phyloP scores from a whole-genome alignment of 2,888 invertebrate genomes.

The Ernsta delagoae region DNA sequence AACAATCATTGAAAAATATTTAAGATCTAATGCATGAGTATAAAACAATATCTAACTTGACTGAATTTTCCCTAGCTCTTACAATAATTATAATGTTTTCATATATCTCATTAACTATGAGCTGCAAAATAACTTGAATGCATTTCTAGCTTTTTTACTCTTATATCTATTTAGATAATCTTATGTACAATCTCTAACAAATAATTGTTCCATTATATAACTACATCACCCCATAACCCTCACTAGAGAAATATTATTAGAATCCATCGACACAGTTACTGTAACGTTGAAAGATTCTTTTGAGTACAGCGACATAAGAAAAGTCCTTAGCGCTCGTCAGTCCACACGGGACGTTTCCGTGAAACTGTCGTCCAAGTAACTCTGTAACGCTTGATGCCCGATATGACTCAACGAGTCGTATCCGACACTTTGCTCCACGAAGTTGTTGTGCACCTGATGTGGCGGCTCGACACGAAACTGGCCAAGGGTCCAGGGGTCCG shows the following conservation, averaged over 20 bases:
- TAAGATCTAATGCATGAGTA: slow-evolving; percentile 40
- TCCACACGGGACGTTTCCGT: slow-evolving; percentile 73
- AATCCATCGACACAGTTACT: slow-evolving; percentile 3
- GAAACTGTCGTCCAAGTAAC: slow-evolving; percentile 70
- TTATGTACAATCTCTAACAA: slow-evolving; percentile 77
- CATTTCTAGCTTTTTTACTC: slow-evolving; percentile 76
- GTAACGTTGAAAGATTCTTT: background rate
- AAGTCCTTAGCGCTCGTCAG: slow-evolving; percentile 54
- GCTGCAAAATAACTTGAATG: slow-evolving; percentile 78
- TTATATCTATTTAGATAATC: slow-evolving; percentile 75
- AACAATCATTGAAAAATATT: slow-evolving; percentile 12
- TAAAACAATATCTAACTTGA: slow-evolving; percentile 44
- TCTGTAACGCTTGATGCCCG: slow-evolving; percentile 59
- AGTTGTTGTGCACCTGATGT: slow-evolving; percentile 56
- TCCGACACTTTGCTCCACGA: slow-evolving; percentile 70
- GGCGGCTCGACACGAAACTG: slow-evolving; percentile 51
- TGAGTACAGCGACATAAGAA: background rate
- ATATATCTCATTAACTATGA: slow-evolving; percentile 67
- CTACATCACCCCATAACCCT: slow-evolving; percentile 58
- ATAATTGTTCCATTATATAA: slow-evolving; percentile 73
- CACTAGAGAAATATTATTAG: slow-evolving; percentile 6
- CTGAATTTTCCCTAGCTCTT: slow-evolving; percentile 60
- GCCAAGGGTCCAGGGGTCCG: slow-evolving; percentile 73
- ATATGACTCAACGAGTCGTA: slow-evolving; percentile 69
- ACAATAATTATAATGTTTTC: slow-evolving; percentile 54